phyloP scores from a whole-genome alignment of 2,113 vertebrate genomes.

The Pimephales promelas region DNA sequence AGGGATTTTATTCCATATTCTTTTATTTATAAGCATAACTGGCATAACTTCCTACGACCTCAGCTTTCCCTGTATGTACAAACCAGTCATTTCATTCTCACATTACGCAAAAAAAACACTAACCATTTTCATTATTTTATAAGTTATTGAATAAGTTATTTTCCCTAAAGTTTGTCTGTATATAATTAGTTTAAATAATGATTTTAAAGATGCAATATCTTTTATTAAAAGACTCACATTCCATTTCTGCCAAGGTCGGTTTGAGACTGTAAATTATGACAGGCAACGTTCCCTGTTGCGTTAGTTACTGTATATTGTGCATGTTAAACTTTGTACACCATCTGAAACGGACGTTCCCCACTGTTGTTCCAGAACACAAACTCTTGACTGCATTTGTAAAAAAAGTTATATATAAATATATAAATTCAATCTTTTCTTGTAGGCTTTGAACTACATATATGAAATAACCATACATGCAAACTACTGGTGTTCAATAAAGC shows the following conservation, averaged over 20 bases:
- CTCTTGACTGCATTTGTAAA: slow-evolving; percentile 59
- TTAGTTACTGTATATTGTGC: slow-evolving; percentile 74
- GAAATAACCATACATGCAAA: slow-evolving; percentile 77
- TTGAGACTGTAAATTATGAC: slow-evolving; percentile 53
- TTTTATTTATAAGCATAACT: slow-evolving; percentile 40
- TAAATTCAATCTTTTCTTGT: slow-evolving; percentile 80
- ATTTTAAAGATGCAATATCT: slow-evolving; percentile 52
- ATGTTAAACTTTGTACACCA: slow-evolving; percentile 80
- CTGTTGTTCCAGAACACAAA: slow-evolving; percentile 65
- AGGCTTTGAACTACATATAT: slow-evolving; percentile 80
- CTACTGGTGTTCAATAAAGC: slow-evolving; percentile 81
- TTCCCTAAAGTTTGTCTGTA: slow-evolving; percentile 44
- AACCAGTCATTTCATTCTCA: slow-evolving; percentile 21
- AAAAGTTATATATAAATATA: slow-evolving; percentile 83
- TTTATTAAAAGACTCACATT: slow-evolving; percentile 55
- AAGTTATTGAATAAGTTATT: slow-evolving; percentile 49
- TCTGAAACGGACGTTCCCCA: slow-evolving; percentile 51
- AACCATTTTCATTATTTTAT: slow-evolving; percentile 81
- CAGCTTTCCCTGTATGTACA: slow-evolving; percentile 31
- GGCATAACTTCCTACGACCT: slow-evolving; percentile 35
- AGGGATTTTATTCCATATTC: slow-evolving; percentile 23
- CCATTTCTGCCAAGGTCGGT: slow-evolving; percentile 48
- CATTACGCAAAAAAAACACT: slow-evolving; percentile 9
- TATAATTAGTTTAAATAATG: slow-evolving; percentile 33
- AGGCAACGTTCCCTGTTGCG: slow-evolving; percentile 65